Conservation (phyloP, 1,140 invertebrate genomes). For the Temnothorax curvispinosus region DNA sequence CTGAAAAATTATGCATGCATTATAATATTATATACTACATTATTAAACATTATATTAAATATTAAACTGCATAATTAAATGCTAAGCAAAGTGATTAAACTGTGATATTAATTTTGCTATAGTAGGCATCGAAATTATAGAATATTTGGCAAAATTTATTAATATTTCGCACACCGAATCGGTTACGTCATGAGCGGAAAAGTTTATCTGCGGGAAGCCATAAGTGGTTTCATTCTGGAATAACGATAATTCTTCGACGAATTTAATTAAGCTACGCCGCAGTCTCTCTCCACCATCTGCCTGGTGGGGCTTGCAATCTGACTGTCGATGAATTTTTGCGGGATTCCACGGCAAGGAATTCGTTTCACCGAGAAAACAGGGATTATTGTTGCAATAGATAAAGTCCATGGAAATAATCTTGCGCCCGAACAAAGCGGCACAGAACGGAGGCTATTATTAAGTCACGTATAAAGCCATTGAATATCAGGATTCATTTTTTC, state of each 20-base stretch:
- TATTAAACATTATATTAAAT: background rate
- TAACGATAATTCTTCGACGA: conserved; percentile 70
- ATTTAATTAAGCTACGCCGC: conserved; percentile 73
- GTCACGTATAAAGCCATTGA: conserved; percentile 25
- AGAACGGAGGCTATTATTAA: conserved; percentile 26
- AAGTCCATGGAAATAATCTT: conserved; percentile 54
- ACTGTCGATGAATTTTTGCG: conserved; percentile 68
- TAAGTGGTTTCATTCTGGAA: conserved; percentile 75
- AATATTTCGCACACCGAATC: conserved; percentile 73
- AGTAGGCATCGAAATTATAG: background rate
- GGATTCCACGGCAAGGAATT: conserved; percentile 39
- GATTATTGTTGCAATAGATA: conserved; percentile 46
- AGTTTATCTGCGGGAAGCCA: conserved; percentile 80
- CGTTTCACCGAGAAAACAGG: conserved; percentile 37
- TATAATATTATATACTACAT: background rate
- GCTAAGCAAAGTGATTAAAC: background rate
- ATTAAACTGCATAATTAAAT: conserved; percentile 19
- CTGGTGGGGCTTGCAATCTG: conserved; percentile 61
- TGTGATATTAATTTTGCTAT: conserved; percentile 13
- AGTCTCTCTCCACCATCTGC: conserved; percentile 52
- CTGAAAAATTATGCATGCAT: background rate
- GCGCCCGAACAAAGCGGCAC: background rate
- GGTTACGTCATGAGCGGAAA: conserved; percentile 77
- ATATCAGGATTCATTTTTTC: conserved; percentile 26
- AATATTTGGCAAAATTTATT: conserved; percentile 20